Evolutionary conservation across 2,888 invertebrate species (phyloP), one percentile per base, ranked within the genome.

Genomic region (Ennomos fuscantarius): DNA sequence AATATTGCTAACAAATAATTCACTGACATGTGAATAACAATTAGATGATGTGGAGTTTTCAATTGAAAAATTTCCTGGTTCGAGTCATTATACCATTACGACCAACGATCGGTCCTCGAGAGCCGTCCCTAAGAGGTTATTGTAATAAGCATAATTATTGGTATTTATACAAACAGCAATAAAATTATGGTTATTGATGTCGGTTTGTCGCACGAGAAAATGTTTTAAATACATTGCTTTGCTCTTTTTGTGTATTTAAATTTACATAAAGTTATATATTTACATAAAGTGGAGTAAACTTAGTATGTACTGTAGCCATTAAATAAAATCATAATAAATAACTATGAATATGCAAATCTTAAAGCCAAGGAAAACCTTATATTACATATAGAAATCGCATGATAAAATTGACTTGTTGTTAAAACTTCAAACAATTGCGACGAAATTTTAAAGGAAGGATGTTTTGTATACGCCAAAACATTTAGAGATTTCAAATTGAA

Each of bases 71-170:
- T 73, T 72, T 74, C 72, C 72, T 70, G 71, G 63, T 65, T 55
- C 41, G 46, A 54, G 57, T 59, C 66, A 68, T 71, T 68, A 66
- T 63, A 67, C 45, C 42, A 61, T 50, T 40, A 60, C 62, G 66
- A 72, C 69, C 65, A 64, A 59, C 62, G 65, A 72, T 69, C 66
- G 65, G 72, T 74, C 56, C 63, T 42, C 45, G 61, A 60, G 60
- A 55, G 46, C 50, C 68, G 60, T 65, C 55, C 62, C 62, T 63
- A 68, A 68, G 66, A 70, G 67, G 61, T 66, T 65, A 70, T 73
- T 69, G 65, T 72, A 70, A 65, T 62, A 74, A 75, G 69, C 71
- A 74, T 78, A 74, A 69, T 70, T 69, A 70, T 63, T 64, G 53
- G 43, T 63, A 59, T 69, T 61, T 61, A 63, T 52, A 60, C 50